These are phyloP conservation scores for Sesia apiformis DNA, from an alignment of 2,888 invertebrate species.

Conservation along the genomic window DNA sequence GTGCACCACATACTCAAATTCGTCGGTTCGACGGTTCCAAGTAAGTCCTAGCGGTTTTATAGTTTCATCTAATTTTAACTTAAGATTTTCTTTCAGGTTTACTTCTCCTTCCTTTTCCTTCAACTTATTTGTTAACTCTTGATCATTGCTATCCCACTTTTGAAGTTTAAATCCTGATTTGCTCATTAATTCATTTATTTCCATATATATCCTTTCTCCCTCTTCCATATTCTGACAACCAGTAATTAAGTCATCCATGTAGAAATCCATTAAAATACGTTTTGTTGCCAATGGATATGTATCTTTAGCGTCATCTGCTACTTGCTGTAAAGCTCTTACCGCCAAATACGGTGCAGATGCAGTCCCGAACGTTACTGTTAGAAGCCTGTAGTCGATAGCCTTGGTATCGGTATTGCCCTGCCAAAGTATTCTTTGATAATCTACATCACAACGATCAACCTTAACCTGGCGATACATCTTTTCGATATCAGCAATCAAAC, in stretches of 20 bases:
- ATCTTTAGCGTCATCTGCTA: slow-evolving; percentile 2
- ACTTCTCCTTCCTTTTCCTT: too few species aligned
- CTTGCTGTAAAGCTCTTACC: slow-evolving; percentile 2
- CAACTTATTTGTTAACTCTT: too few species aligned
- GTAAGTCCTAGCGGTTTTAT: not conserved
- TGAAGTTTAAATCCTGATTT: not conserved
- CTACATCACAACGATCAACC: not conserved
- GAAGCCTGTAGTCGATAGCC: slow-evolving; percentile 1
- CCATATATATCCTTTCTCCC: too few species aligned
- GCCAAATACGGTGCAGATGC: slow-evolving; percentile 5
- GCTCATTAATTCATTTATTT: not conserved
- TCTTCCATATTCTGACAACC: too few species aligned
- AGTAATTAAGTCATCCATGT: not conserved
- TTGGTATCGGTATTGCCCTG: not conserved
- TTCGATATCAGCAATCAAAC: not conserved
- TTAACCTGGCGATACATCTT: not conserved
- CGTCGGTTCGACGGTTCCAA: not conserved
- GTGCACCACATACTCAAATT: not conserved
- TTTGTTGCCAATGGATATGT: not conserved
- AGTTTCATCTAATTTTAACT: too few species aligned
- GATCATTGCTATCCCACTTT: not conserved
- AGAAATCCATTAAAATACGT: not conserved
- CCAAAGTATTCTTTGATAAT: not conserved
- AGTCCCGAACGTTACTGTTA: slow-evolving; percentile 4
- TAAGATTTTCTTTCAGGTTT: too few species aligned